These are phyloP conservation scores for Polyergus mexicanus DNA, from an alignment of 1,140 invertebrate genomes.

Conservation along the genomic window DNA sequence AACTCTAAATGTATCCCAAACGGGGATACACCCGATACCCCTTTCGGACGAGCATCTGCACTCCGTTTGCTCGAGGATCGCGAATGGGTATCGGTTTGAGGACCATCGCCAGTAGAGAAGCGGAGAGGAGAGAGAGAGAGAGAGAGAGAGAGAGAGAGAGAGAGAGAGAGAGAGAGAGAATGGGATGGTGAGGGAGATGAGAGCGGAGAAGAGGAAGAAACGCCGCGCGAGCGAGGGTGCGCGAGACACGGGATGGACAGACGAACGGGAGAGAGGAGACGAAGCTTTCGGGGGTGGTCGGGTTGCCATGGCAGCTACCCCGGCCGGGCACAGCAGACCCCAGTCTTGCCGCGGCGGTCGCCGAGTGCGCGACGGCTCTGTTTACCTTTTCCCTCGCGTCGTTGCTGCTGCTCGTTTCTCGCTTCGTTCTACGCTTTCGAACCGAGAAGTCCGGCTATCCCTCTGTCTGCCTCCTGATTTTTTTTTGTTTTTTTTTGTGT, in stretches of 20 bases:
- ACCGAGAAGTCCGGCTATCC: not conserved
- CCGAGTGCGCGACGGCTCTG: slow-evolving; percentile 70
- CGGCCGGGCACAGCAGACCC: slow-evolving; percentile 83
- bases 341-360: slow-evolving; percentile 82
- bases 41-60: slow-evolving; percentile 13
- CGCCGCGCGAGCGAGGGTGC: slow-evolving; percentile 49
- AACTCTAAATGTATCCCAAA: slow-evolving; percentile 11
- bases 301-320: slow-evolving; percentile 85
- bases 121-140: not conserved
- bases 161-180: too few relatives aligned
- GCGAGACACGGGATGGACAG: slow-evolving; percentile 24
- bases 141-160: not conserved
- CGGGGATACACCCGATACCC: not conserved
- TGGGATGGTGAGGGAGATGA: not conserved
- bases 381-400: slow-evolving; percentile 39
- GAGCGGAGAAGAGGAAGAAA: slow-evolving; percentile 38
- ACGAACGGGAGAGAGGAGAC: slow-evolving; percentile 63
- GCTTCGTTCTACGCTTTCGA: not conserved
- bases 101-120: slow-evolving; percentile 50
- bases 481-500: too few relatives aligned
- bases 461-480: too few relatives aligned
- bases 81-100: slow-evolving; percentile 36
- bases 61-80: slow-evolving; percentile 41
- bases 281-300: slow-evolving; percentile 79
- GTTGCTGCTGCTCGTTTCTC: slow-evolving; percentile 28